Percentiles rank a stretch among this genome's conserved stretches.
phyloP scores from a whole-genome alignment of 2,113 vertebrate genomes.

The Gnathonemus longibarbis region DNA sequence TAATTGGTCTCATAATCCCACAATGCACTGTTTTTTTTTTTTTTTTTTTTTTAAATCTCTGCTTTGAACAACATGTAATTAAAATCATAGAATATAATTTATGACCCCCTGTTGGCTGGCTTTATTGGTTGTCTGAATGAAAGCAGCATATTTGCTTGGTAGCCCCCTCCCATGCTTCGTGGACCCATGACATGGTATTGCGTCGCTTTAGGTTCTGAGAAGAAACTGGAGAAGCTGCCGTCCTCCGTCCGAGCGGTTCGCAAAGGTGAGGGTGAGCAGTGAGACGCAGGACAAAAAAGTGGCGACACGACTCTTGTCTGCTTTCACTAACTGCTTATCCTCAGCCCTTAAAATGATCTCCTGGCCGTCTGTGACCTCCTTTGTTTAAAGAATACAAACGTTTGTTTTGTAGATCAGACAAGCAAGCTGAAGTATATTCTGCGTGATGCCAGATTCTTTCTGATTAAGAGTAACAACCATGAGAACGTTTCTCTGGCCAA shows the following conservation, averaged over 20 bases:
- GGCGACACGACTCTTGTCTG: neutral
- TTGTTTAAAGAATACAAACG: neutral
- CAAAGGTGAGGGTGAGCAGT: constrained; percentile 71
- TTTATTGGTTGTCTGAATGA: neutral
- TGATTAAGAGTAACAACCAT: constrained; percentile 99
- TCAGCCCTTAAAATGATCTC: neutral
- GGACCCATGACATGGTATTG: neutral
- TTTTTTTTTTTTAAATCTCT: neutral
- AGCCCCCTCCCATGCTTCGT: neutral
- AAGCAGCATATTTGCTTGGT: neutral
- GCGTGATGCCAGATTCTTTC: constrained; percentile 88
- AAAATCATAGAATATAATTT: neutral
- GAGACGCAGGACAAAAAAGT: constrained; percentile 35
- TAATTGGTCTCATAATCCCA: neutral
- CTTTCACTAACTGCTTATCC: neutral
- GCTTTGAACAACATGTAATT: neutral
- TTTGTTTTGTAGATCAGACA: constrained; percentile 75
- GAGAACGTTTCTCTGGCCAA: constrained; percentile 96
- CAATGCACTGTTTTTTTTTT: no score
- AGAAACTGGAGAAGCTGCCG: constrained; percentile 96
- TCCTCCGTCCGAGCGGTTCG: constrained; percentile 96
- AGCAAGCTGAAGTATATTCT: constrained; percentile 91
- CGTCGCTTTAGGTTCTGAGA: constrained; percentile 79
- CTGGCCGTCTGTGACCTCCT: neutral
- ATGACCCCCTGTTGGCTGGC: neutral